Base-by-base conservation (phyloP, 2,797 vertebrate species). In the Chelmon rostratus region DNA sequence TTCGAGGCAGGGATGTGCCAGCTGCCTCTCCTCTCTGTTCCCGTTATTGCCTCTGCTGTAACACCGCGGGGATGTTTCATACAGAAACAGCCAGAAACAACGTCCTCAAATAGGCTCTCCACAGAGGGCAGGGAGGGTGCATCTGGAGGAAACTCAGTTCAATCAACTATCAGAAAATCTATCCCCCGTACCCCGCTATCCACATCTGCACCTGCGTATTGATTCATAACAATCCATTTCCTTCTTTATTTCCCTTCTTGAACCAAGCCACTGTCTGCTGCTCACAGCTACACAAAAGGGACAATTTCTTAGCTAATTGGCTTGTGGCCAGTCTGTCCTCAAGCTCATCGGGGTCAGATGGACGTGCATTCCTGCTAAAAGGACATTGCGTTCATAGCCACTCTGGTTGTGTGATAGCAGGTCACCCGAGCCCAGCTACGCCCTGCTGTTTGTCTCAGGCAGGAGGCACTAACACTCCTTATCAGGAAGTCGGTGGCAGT, bases 141-240 rank as follows among this genome's bases (percentile, higher is more conserved):
- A 84, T 89, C 77, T 83, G 87, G 81, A 79, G 68, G 68, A 73
- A 81, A 75, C 69, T 42, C 28, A 0, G 11, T 86, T 88, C 88
- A 89, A 84, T 93, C 83, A 84, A 25, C 66, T 63, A 79, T 78
- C 85, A 72, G 62, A 82, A 78, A n/a, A 85, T 85, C 72, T 67
- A 38, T 53, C 61, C 49, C 44, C 54, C 23, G n/a, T 4, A 59
- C 78, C 66, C 65, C 65, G 81, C 54, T 23, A 57, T 81, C 73
- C 70, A 61, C 54, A 80, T 57, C 69, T 84, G 83, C 83, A 86
- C 83, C 89, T 73, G 52, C 4, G 44, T 63, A 79, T 86, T 84
- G 80, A 83, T 84, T 81, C 76, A 73, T 63, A 72, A 76, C 49
- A 47, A 37, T 62, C 71, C 40, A 68, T 76, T 77, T 88, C 69